Base-by-base conservation (phyloP, 2,888 invertebrate species). In the Aricia artaxerxes region DNA sequence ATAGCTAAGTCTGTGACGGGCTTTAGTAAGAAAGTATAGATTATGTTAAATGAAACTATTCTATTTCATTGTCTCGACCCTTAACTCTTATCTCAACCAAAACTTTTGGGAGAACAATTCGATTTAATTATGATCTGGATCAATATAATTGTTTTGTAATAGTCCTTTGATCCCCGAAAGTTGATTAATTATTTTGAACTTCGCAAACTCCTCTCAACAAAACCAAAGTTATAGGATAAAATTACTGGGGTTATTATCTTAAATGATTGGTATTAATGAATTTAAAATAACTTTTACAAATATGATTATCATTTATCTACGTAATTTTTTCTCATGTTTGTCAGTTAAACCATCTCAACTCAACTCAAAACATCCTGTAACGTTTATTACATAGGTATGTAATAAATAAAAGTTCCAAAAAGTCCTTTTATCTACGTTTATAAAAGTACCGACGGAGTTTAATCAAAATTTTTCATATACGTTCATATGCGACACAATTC, bases 81-180 rank as follows among this genome's bases (percentile, higher is more conserved):
- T 24, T 31, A 75, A 31, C 44, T 49, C 75, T 49, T 75, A 75
- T 49, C 80, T 73, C 80, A 77, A 73, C 60, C 72, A 44, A 78
- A 57, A 80, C 78, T 80, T 81, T 79, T 53, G 78, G 77, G 78
- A 61, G 81, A 81, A 78, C 69, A 81, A 75, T 81, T 81, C 81
- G 85, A 85, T 85, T 83, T 85, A 81, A 83, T 84, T 85, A 84
- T 83, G 80, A 53, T 82, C 79, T 81, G 83, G 83, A 87, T 86
- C 86, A 85, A 86, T 86, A 85, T 83, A 86, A 87, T 87, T 87
- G 85, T 84, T 85, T 82, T 81, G 82, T 79, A 82, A 83, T 84
- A 84, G 87, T 86, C 86, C 86, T 87, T 86, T 84, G 85, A 87
- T 82, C 85, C 79, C 81, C 80, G 81, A 83, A 88, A 87, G 85